phyloP scores from a whole-genome alignment of 2,888 invertebrate species.

The Drosophila acutilabella region DNA sequence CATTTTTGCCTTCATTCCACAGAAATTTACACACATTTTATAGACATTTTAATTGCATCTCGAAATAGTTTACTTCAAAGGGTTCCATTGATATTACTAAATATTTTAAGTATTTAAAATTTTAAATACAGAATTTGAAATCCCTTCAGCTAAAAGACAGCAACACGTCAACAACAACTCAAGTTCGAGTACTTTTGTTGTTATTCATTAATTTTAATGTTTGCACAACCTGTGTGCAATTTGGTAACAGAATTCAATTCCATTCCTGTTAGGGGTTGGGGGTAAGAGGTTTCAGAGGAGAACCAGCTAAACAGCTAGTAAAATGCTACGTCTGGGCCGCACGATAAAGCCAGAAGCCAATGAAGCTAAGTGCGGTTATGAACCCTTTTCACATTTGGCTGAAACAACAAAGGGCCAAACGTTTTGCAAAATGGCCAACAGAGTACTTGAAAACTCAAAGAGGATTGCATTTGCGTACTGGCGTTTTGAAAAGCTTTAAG shows the following conservation, averaged over 20 bases:
- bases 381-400: constrained; percentile 78
- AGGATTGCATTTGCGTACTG: constrained; percentile 14
- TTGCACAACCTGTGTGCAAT: constrained; percentile 73
- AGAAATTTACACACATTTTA: constrained; percentile 46
- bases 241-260: constrained; percentile 67
- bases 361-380: constrained; percentile 79
- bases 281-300: not conserved
- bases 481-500: constrained; percentile 39
- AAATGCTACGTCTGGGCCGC: constrained; percentile 68
- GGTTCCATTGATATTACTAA: not conserved
- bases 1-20: constrained; percentile 37
- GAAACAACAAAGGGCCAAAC: constrained; percentile 62
- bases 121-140: constrained; percentile 1
- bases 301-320: constrained; percentile 50
- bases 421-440: constrained; percentile 28
- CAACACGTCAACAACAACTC: constrained; percentile 35
- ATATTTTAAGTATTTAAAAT: not conserved
- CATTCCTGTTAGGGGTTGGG: constrained; percentile 51
- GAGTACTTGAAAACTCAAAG: constrained; percentile 21
- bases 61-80: constrained; percentile 41
- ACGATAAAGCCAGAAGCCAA: constrained; percentile 71
- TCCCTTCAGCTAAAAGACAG: constrained; percentile 2
- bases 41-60: constrained; percentile 32
- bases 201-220: constrained; percentile 84
- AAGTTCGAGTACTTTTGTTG: constrained; percentile 67